Evolutionary conservation across 2,888 invertebrate genomes (phyloP).

Genomic region (Ophioninae sp.): DNA sequence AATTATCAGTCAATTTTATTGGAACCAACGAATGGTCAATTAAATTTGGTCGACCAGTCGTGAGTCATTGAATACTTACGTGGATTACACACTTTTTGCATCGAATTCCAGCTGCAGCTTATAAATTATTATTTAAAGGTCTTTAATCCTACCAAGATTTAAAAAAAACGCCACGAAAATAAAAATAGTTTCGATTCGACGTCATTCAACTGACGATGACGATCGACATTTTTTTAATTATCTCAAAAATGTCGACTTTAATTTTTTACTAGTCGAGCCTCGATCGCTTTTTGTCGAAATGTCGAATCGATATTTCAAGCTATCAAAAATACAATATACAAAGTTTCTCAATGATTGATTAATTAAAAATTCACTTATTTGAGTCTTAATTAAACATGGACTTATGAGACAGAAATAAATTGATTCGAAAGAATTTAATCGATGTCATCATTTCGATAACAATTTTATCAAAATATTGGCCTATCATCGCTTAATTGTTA

Average conservation of each 20-base stretch:
- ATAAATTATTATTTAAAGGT: not conserved
- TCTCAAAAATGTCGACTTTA: not conserved
- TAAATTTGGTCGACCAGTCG: too few relatives aligned
- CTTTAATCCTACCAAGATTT: not conserved
- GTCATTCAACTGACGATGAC: not conserved
- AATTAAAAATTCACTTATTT: not conserved
- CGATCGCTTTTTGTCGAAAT: not conserved
- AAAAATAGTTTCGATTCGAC: not conserved
- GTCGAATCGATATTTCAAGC: not conserved
- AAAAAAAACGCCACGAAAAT: too few relatives aligned
- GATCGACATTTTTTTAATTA: not conserved
- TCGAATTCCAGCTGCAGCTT: not conserved
- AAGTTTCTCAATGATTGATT: not conserved
- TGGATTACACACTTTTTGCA: not conserved
- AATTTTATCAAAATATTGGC: not conserved
- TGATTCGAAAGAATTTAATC: not conserved
- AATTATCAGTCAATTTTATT: not conserved
- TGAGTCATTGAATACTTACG: not conserved
- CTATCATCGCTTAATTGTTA: too few relatives aligned
- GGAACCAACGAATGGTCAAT: not conserved
- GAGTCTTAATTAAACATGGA: not conserved
- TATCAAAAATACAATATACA: not conserved
- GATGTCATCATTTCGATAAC: not conserved
- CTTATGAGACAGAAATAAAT: not conserved
- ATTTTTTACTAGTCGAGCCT: too few relatives aligned